phyloP scores from a whole-genome alignment of 2,797 vertebrate species.

The Loriculus beryllinus region DNA sequence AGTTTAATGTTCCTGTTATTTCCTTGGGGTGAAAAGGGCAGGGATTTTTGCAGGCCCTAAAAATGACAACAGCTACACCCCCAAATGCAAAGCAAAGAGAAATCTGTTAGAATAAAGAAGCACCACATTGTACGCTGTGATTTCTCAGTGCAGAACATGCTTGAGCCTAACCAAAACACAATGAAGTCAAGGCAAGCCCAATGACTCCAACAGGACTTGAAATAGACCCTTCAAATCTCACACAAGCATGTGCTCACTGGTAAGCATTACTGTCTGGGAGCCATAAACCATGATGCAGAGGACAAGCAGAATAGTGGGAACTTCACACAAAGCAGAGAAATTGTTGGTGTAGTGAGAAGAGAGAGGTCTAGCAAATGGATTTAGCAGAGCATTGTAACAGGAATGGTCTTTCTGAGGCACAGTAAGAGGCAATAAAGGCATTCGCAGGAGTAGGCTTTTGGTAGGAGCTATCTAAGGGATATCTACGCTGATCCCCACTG shows the following conservation, averaged over 20 bases:
- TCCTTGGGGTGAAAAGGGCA: not conserved
- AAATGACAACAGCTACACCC: not conserved
- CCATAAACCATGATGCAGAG: not conserved
- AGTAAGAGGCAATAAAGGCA: not conserved
- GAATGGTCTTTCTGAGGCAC: not conserved
- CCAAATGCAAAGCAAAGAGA: not conserved
- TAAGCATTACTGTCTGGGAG: not conserved
- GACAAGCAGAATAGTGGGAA: not conserved
- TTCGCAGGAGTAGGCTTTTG: not conserved
- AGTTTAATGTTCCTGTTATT: not conserved
- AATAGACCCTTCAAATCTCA: not conserved
- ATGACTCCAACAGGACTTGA: not conserved
- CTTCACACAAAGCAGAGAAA: slow-evolving; percentile 46
- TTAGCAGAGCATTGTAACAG: not conserved
- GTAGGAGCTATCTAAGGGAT: not conserved
- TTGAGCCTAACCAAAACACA: not conserved
- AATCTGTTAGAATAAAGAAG: not conserved
- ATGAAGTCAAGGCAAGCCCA: not conserved
- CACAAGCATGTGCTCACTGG: not conserved
- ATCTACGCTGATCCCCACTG: not conserved
- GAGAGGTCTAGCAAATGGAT: not conserved
- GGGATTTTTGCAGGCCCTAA: not conserved
- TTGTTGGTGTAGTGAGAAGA: not conserved
- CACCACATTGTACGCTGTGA: not conserved
- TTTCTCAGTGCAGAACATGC: not conserved